A percentile compares a stretch with the other conserved stretches of the same genome.
phyloP scores from a whole-genome alignment of 2,888 invertebrate species.

The Disparrhopalites patrizii region DNA sequence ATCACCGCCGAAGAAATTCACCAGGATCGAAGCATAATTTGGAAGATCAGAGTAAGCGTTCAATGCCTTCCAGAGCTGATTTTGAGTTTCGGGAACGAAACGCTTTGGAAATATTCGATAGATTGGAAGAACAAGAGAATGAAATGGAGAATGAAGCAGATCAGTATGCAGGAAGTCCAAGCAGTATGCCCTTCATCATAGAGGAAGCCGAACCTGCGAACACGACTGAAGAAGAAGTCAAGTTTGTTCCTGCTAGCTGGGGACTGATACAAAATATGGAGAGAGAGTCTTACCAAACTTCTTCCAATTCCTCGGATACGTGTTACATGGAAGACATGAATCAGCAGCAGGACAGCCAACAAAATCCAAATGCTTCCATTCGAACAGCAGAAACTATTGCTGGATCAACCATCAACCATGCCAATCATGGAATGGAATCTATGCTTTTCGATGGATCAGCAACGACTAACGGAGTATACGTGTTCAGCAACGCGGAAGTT shows the following conservation, averaged over 20 bases:
- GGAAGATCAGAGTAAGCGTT: neutral
- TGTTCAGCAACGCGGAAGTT: neutral
- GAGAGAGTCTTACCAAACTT: neutral
- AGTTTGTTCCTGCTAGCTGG: conserved; percentile 12
- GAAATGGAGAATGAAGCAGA: neutral
- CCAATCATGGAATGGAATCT: neutral
- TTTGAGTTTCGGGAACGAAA: conserved; percentile 2
- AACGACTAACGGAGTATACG: neutral
- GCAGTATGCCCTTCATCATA: neutral
- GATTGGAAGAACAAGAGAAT: conserved; percentile 6
- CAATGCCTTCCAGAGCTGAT: neutral
- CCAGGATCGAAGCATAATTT: neutral
- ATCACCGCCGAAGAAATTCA: neutral
- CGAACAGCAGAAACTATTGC: neutral
- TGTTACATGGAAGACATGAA: neutral
- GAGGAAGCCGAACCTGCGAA: neutral
- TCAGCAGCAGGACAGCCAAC: too few relatives aligned
- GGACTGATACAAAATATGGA: neutral
- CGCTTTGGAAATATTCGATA: conserved; percentile 8
- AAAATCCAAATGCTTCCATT: too few relatives aligned
- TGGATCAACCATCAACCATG: too few relatives aligned
- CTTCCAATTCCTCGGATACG: neutral
- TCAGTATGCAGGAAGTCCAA: neutral
- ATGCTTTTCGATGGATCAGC: conserved; percentile 14
- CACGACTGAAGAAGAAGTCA: neutral